Percentiles rank a stretch among this genome's conserved stretches.
Conservation (phyloP, 1,140 invertebrate species). For the Trialeurodes vaporariorum region DNA sequence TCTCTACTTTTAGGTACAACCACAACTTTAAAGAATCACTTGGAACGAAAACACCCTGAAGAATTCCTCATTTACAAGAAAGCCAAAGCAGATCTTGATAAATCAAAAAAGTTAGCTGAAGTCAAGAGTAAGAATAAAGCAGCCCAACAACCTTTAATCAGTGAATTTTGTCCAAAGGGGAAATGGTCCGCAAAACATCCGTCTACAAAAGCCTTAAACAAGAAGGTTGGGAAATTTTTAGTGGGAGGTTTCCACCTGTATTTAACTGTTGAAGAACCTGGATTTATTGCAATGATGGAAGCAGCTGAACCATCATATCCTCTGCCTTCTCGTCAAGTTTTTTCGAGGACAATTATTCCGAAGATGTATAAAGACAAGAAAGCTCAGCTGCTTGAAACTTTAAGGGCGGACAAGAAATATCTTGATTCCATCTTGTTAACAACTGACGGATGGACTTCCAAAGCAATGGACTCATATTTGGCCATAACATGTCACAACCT, state of each 20-base stretch:
- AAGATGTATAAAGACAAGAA: neutral
- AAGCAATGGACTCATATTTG: neutral
- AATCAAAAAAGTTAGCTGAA: neutral
- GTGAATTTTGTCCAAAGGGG: neutral
- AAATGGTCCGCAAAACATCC: neutral
- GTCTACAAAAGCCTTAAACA: neutral
- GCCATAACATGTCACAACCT: neutral
- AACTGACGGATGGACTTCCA: neutral
- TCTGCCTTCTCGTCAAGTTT: neutral
- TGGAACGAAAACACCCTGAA: neutral
- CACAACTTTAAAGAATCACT: neutral
- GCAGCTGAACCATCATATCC: neutral
- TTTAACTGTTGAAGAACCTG: neutral
- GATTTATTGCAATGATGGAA: neutral
- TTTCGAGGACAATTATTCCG: neutral
- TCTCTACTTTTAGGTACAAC: neutral
- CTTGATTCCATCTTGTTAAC: neutral
- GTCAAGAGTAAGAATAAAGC: neutral
- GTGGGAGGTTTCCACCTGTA: neutral
- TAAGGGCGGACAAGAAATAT: neutral
- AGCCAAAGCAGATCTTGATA: neutral
- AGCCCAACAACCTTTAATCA: neutral
- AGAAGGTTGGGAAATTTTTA: neutral
- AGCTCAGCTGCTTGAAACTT: neutral
- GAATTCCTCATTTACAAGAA: neutral